Conservation (phyloP, 2,888 invertebrate genomes). For the Theretra japonica region DNA sequence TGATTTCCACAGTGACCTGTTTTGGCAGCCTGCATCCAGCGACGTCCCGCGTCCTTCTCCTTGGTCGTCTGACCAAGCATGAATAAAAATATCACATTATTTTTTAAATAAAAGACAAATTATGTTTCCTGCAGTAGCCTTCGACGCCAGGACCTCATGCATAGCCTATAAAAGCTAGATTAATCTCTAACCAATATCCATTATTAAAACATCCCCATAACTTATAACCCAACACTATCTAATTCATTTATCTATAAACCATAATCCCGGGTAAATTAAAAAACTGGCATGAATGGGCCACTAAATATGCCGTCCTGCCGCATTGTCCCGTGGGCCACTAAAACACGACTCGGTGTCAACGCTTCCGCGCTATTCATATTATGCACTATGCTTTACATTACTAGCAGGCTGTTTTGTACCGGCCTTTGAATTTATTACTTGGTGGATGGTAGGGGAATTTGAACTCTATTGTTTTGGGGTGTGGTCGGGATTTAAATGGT, state of each 20-base stretch:
- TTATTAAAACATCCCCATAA: slow-evolving; percentile 10
- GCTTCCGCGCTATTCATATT: slow-evolving; percentile 61
- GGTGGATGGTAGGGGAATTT: neutral
- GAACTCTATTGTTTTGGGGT: neutral
- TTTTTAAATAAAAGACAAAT: no score
- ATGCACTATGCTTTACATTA: slow-evolving; percentile 39
- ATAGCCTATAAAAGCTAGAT: no score
- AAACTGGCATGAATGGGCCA: slow-evolving; percentile 63
- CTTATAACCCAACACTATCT: slow-evolving; percentile 51
- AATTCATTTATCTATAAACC: slow-evolving; percentile 57
- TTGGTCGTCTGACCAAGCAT: no score
- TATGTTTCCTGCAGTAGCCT: no score
- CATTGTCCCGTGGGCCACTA: slow-evolving; percentile 55
- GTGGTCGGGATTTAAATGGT: neutral
- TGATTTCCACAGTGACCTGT: no score
- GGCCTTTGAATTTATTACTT: slow-evolving; percentile 20
- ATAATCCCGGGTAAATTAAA: slow-evolving; percentile 61
- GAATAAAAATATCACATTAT: no score
- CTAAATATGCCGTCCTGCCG: slow-evolving; percentile 56
- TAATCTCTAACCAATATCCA: neutral
- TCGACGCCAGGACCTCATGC: no score
- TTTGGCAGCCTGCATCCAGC: no score
- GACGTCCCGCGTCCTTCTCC: no score
- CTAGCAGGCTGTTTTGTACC: slow-evolving; percentile 19
- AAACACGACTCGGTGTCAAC: slow-evolving; percentile 50